Evolutionary conservation across 2,797 vertebrate genomes (phyloP), one percentile per base, ranked within the genome.

Genomic region (Vespertilio murinus): DNA sequence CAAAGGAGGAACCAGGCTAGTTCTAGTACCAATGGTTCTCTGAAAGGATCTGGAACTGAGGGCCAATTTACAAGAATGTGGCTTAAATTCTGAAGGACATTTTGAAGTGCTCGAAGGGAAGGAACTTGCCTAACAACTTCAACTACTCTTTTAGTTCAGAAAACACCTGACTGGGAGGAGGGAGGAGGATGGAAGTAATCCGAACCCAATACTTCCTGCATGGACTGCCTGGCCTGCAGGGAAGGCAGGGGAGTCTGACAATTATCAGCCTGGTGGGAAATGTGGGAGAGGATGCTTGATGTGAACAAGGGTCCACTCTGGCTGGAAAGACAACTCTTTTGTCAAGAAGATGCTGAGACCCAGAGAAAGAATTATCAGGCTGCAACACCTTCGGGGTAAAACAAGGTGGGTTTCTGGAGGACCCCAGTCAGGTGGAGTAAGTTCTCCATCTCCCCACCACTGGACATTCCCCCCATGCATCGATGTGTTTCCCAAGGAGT

Each of bases 361-460:
- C 64, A 35, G n/a, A 90, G 64, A 89, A 81, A 95, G 28, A 93
- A 71, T 59, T 77, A 40, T 77, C 47, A 88, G 45, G 64, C 23
- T 67, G 28, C 3, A 90, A 12, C 13, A 35, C 23, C 42, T 33
- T 54, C 61, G 8, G 23, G 5, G 18, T 78, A 79, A 83, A 90
- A 64, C 2, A 69, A 59, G 56, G 33, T 38, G 80, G 82, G 8
- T 28, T 13, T 28, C 22, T 56, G 35, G 10, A 77, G n/a, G 30
- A 75, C 70, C 12, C 52, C 9, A 71, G 70, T 25, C 70, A 74
- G 70, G 84, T 38, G 25, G 42, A 45, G 65, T 16, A 35, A 67
- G 25, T 2, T 17, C 25, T 54, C 42, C n/a, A 16, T 65, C 33
- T 54, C 45, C 40, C 30, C 8, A 25, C 56, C 14, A 42, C 30